Evolutionary conservation across 2,113 vertebrate genomes (phyloP).

Genomic region (Bothrops jararaca): DNA sequence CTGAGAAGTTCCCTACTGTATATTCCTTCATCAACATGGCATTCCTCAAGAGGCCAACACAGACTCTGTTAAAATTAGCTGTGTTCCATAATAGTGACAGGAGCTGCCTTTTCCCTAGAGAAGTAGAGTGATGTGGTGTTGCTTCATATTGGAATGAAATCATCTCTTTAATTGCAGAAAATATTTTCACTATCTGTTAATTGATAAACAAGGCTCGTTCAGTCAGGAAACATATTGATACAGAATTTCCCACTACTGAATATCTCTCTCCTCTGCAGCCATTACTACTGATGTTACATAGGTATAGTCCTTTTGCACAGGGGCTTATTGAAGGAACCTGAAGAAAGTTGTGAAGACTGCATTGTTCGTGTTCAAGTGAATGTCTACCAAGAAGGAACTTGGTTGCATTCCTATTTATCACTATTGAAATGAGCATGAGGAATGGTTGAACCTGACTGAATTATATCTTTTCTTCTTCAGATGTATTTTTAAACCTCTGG

Average conservation of each 20-base stretch:
- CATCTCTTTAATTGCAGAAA: slow-evolving; percentile 95
- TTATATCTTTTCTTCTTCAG: background rate
- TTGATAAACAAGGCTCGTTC: slow-evolving; percentile 85
- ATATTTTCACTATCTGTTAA: slow-evolving; percentile 96
- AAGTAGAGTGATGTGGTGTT: slow-evolving; percentile 79
- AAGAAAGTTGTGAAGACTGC: background rate
- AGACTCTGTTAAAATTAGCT: slow-evolving; percentile 85
- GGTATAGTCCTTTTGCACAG: background rate
- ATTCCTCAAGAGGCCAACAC: slow-evolving; percentile 78
- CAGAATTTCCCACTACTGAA: slow-evolving; percentile 38
- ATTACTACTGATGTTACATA: slow-evolving; percentile 4
- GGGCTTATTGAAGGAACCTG: background rate
- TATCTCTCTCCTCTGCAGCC: background rate
- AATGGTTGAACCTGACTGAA: background rate
- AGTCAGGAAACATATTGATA: slow-evolving; percentile 53
- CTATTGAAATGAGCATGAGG: background rate
- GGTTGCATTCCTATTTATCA: background rate
- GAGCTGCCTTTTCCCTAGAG: slow-evolving; percentile 82
- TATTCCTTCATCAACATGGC: slow-evolving; percentile 76
- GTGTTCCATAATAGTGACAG: slow-evolving; percentile 83
- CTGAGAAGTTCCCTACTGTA: slow-evolving; percentile 68
- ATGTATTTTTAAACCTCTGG: background rate
- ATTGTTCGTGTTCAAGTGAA: background rate
- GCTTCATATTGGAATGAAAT: slow-evolving; percentile 91
- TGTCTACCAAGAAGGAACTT: background rate